A percentile compares a stretch with the other conserved stretches of the same genome.
These are phyloP conservation scores for Rhadinocentrus ornatus DNA, from an alignment of 2,797 vertebrate species.

Conservation along the genomic window DNA sequence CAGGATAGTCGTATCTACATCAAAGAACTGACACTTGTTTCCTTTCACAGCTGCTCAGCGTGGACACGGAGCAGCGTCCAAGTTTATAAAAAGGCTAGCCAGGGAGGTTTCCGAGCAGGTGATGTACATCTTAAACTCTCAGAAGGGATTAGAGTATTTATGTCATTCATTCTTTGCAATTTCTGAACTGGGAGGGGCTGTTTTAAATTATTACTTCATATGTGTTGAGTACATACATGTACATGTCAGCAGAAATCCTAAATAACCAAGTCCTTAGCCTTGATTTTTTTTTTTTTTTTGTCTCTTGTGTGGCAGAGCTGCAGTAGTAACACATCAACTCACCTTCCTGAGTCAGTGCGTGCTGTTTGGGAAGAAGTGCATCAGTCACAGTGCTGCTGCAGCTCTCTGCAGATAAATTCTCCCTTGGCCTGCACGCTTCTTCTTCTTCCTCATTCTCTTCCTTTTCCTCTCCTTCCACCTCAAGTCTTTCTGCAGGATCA, in stretches of 20 bases:
- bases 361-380: constrained; percentile 48
- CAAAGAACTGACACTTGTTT: constrained; percentile 62
- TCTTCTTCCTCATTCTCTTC: background rate
- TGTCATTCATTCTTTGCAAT: constrained; percentile 12
- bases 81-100: constrained; percentile 33
- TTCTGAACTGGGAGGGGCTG: constrained; percentile 15
- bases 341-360: constrained; percentile 68
- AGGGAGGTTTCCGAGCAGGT: constrained; percentile 2
- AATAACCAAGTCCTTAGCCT: background rate
- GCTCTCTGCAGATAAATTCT: constrained; percentile 30
- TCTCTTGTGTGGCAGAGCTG: background rate
- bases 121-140: constrained; percentile 5
- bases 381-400: constrained; percentile 50
- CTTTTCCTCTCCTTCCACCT: constrained; percentile 34
- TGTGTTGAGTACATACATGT: background rate
- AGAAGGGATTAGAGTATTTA: constrained; percentile 1
- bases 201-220: background rate
- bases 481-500: constrained; percentile 65
- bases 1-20: constrained; percentile 60
- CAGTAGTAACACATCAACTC: constrained; percentile 14
- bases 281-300: background rate
- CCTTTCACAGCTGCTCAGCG: constrained; percentile 53
- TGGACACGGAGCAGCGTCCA: constrained; percentile 21
- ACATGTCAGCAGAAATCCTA: background rate
- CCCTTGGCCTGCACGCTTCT: constrained; percentile 26